phyloP scores from a whole-genome alignment of 2,888 invertebrate species.

The Troides helena region DNA sequence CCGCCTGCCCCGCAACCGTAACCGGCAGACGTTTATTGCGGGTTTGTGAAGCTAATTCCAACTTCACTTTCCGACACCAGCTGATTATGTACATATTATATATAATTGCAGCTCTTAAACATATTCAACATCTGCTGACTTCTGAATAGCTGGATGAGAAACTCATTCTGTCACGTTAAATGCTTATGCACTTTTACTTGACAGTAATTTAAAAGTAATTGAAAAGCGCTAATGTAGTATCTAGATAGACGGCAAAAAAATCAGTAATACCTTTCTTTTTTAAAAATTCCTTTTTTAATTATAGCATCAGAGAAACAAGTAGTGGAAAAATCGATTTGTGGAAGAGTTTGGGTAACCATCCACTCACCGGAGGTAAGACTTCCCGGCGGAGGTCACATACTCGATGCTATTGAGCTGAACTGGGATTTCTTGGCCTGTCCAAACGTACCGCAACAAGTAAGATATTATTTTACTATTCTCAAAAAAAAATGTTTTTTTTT shows the following conservation, averaged over 20 bases:
- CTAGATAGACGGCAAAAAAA: neutral
- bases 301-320: slow-evolving; percentile 51
- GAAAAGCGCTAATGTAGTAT: too few species aligned
- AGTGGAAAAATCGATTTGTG: slow-evolving; percentile 65
- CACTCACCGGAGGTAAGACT: slow-evolving; percentile 61
- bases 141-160: neutral
- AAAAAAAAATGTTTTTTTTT: neutral
- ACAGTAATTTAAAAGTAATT: too few species aligned
- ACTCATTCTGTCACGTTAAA: too few species aligned
- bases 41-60: neutral
- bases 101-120: neutral
- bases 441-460: slow-evolving; percentile 58
- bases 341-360: slow-evolving; percentile 70
- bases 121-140: neutral
- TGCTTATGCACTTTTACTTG: too few species aligned
- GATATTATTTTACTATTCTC: slow-evolving; percentile 2
- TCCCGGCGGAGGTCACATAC: slow-evolving; percentile 40
- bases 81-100: neutral
- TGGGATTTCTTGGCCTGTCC: slow-evolving; percentile 72
- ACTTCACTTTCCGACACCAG: neutral
- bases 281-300: slow-evolving; percentile 21
- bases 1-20: neutral
- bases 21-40: neutral
- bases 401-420: slow-evolving; percentile 71
- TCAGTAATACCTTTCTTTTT: neutral